Conservation (phyloP, 2,888 invertebrate genomes). For the Andrena marginata region DNA sequence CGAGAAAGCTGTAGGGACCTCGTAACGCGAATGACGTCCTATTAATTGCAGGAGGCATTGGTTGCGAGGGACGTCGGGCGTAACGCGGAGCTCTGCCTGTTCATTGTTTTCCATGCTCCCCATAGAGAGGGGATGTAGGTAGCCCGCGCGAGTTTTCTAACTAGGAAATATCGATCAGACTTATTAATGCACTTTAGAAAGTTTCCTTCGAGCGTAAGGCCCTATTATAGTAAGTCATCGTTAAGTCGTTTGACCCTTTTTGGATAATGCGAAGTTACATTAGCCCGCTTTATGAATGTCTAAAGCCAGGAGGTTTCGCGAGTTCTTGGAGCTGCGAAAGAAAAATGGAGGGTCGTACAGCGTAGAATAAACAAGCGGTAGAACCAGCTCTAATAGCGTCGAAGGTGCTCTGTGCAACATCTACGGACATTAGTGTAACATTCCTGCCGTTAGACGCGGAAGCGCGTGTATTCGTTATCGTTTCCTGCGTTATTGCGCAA, state of each 20-base stretch:
- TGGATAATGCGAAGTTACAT: not conserved
- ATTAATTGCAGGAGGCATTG: conserved; percentile 14
- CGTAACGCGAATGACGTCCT: not conserved
- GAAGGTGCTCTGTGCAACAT: not conserved
- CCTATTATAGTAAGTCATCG: not conserved
- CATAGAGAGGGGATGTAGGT: not conserved
- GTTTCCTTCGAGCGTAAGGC: not conserved
- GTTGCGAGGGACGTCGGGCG: not conserved
- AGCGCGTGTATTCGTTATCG: conserved; percentile 32
- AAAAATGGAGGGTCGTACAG: not conserved
- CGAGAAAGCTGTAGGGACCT: conserved; percentile 9
- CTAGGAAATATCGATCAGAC: not conserved
- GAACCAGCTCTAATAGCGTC: not conserved
- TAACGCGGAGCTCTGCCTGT: no score
- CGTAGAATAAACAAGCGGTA: conserved; percentile 11
- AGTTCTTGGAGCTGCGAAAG: not conserved
- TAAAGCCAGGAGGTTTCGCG: no score
- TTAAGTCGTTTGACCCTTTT: not conserved
- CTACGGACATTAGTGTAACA: conserved; percentile 1
- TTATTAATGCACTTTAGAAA: conserved; percentile 12
- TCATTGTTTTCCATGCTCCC: not conserved
- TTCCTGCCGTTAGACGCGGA: conserved; percentile 18
- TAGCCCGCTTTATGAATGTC: not conserved
- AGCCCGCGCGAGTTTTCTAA: not conserved
- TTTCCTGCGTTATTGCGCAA: conserved; percentile 27